phyloP scores from a whole-genome alignment of 2,113 vertebrate genomes.

The Arothron firmamentum region DNA sequence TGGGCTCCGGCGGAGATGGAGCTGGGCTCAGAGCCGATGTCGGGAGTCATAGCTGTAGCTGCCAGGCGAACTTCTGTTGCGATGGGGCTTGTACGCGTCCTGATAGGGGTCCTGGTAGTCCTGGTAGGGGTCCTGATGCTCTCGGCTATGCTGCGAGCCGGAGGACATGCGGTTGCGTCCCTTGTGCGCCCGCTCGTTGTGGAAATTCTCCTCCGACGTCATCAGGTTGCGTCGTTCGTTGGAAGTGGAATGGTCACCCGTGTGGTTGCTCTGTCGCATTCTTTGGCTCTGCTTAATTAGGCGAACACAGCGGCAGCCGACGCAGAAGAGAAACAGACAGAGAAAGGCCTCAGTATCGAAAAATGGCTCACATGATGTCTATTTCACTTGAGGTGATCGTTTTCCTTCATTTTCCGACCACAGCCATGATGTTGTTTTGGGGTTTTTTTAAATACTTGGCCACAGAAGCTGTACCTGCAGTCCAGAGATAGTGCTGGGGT shows the following conservation, averaged over 20 bases:
- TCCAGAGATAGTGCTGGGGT: constrained; percentile 91
- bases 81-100: constrained; percentile 92
- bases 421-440: too few relatives aligned
- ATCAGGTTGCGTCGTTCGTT: constrained; percentile 89
- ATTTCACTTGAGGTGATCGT: too few relatives aligned
- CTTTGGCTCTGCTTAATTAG: constrained; percentile 83
- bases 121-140: constrained; percentile 92
- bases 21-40: constrained; percentile 87
- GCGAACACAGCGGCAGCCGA: not conserved
- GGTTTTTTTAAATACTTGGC: too few relatives aligned
- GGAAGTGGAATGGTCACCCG: constrained; percentile 84
- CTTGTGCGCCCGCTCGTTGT: constrained; percentile 93
- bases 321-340: not conserved
- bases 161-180: constrained; percentile 93
- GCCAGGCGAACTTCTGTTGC: constrained; percentile 91
- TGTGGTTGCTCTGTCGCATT: constrained; percentile 87
- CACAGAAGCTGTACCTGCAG: constrained; percentile 81
- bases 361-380: too few relatives aligned
- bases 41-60: constrained; percentile 94
- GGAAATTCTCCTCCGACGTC: constrained; percentile 90
- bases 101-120: constrained; percentile 87
- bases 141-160: constrained; percentile 91
- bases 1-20: constrained; percentile 34
- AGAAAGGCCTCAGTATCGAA: not conserved
- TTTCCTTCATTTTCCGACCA: too few relatives aligned